A percentile compares a stretch with the other conserved stretches of the same genome.
phyloP scores from a whole-genome alignment of 2,888 invertebrate species.

The Rhagophthalmus giganteus region DNA sequence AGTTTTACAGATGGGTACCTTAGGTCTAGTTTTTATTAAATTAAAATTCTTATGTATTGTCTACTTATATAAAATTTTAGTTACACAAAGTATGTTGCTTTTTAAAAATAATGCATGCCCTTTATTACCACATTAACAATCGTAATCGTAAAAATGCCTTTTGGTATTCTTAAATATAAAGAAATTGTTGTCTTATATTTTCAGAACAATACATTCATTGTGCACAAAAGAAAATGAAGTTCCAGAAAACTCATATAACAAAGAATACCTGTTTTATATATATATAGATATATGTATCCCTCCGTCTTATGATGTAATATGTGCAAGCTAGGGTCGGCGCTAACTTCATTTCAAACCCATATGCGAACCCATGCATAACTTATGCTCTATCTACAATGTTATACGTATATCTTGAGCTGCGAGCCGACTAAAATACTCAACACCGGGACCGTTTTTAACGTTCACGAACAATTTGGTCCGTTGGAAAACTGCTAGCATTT shows the following conservation, averaged over 20 bases:
- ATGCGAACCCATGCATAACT: constrained; percentile 42
- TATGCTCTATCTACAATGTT: constrained; percentile 38
- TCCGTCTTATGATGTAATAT: constrained; percentile 35
- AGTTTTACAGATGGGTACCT: too few relatives aligned
- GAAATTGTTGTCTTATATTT: constrained; percentile 12
- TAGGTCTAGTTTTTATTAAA: too few relatives aligned
- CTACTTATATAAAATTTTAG: too few relatives aligned
- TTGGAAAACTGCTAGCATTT: constrained; percentile 35
- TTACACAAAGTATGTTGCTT: too few relatives aligned
- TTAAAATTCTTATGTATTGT: too few relatives aligned
- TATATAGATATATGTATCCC: constrained; percentile 22
- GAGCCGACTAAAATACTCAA: constrained; percentile 25
- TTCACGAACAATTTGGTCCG: constrained; percentile 29
- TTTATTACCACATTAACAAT: too few relatives aligned
- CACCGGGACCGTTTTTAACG: constrained; percentile 15
- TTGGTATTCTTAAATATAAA: too few relatives aligned
- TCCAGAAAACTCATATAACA: constrained; percentile 27
- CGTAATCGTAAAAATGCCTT: too few relatives aligned
- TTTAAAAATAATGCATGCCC: too few relatives aligned
- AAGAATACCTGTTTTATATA: constrained; percentile 29
- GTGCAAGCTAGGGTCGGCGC: constrained; percentile 33
- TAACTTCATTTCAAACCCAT: constrained; percentile 43
- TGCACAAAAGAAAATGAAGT: constrained; percentile 21
- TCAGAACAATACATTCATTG: constrained; percentile 12
- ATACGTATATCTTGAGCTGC: constrained; percentile 28